Base-by-base conservation (phyloP, 2,113 vertebrate species). In the Pluvialis apricaria region DNA sequence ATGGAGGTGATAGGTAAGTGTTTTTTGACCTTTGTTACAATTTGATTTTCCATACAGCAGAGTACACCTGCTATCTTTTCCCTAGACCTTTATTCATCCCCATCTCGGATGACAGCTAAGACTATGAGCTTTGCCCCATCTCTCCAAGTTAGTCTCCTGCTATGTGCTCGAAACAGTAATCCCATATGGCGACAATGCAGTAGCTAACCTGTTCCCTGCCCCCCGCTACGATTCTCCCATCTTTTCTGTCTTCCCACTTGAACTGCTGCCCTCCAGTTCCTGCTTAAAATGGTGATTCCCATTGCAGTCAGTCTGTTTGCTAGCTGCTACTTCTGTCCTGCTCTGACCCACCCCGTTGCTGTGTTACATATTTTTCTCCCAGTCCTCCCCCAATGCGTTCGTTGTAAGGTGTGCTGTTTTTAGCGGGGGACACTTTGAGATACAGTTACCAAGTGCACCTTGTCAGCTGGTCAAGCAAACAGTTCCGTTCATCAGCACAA, bases 381-480 rank as follows among this genome's bases (percentile, higher is more conserved):
- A 0, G 47, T 78, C 31, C 24, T 84, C 31, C n/a, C 24, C 31
- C 36, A 57, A 15, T 15, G 7, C 0, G 0, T 64, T 86, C 12
- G 2, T 19, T 76, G 13, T 82, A 64, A 91, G n/a, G 16, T 57
- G 65, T 89, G 40, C 61, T 68, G 34, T 70, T 76, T 60, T 62
- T 68, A 47, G 25, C 71, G 77, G 25, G 36, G 38, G 55, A 2
- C 14, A 1, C 45, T 82, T 92, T 78, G 26, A n/a, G 55, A 44
- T 77, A 86, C 51, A 15, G 32, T 78, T 94, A 32, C 22, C 32
- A 22, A 77, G 51, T 82, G 22, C 51, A 60, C 68, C 15, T 83
- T 73, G 51, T 70, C 45, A 54, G 66, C 32, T 91, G 75, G 11
- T 90, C 58, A 51, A 71, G 60, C 55, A 86, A 65, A 73, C 62